Base-by-base conservation (phyloP, 2,888 invertebrate species). In the Diploptera punctata region DNA sequence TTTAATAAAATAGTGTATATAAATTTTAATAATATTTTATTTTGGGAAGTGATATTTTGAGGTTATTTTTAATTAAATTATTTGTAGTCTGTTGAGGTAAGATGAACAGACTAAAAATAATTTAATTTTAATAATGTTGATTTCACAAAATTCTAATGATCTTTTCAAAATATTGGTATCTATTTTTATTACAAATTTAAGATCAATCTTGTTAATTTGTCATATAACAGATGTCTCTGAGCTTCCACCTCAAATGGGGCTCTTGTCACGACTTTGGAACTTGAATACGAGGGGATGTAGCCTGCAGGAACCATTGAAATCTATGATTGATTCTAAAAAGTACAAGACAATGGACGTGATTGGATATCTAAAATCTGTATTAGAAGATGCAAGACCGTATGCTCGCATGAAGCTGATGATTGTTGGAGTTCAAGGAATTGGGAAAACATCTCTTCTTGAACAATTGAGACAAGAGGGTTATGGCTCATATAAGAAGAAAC, bases 321-420 rank as follows among this genome's bases (percentile, higher is more conserved):
- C 93, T 0, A 97, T 98, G 94, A 92, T 98, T 73, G 93, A 93
- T 67, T 91, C 93, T 73, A 97, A 97, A 78, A 92, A 95, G 77
- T 96, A 95, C 82, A 97, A 97, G 85, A 98, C 98, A 0, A 94
- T 95, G 89, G 98, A 99, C 81, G 91, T 94, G 67, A 91, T 99
- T 61, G 95, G 94, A 0, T 99, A 98, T 81, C 87, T 99, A 19
- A 95, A 97, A 83, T 93, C 93, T 0, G 93, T 93, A 19, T 83
- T 92, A 76, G 95, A 95, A 81, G 94, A 95, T 83, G 98, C 99
- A 0, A 91, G 93, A 78, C 93, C 95, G 0, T 99, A 99, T 82
- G 93, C 97, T 0, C 87, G 97, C 70, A 94, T 99, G 93, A 98
- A 98, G 82, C 86, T 99, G 19, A 97, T 97, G 96, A 91, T 98